Conservation (phyloP, 2,797 vertebrate genomes). For the Hipposideros larvatus region DNA sequence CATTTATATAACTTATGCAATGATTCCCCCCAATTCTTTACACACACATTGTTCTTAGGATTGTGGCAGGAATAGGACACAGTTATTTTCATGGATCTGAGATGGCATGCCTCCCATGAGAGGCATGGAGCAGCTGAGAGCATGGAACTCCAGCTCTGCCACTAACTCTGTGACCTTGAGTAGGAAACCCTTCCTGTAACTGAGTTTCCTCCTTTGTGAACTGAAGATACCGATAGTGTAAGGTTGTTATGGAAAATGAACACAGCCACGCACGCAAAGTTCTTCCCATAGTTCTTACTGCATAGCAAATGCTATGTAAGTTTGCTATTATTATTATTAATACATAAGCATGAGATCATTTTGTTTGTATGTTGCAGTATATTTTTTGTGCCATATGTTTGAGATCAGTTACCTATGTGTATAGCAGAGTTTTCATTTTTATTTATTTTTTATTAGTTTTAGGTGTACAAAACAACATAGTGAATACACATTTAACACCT, state of each 20-base stretch:
- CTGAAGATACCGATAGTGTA: neutral
- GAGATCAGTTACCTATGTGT: neutral
- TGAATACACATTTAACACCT: no score
- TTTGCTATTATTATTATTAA: neutral
- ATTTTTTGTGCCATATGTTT: neutral
- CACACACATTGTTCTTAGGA: neutral
- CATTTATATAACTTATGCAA: no score
- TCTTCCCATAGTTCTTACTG: neutral
- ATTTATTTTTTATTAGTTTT: no score
- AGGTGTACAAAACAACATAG: no score
- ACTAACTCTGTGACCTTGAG: neutral
- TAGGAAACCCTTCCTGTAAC: neutral
- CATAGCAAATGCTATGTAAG: neutral
- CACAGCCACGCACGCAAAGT: neutral
- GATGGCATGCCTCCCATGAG: neutral
- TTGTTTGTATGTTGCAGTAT: neutral
- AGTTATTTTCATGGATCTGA: neutral
- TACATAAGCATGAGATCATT: neutral
- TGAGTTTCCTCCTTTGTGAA: neutral
- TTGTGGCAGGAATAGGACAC: neutral
- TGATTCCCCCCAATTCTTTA: neutral
- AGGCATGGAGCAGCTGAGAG: neutral
- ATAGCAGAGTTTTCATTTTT: neutral
- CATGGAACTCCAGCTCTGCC: neutral
- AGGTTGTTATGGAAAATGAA: neutral